Base-by-base conservation (phyloP, 2,113 vertebrate species). In the Camelus bactrianus region DNA sequence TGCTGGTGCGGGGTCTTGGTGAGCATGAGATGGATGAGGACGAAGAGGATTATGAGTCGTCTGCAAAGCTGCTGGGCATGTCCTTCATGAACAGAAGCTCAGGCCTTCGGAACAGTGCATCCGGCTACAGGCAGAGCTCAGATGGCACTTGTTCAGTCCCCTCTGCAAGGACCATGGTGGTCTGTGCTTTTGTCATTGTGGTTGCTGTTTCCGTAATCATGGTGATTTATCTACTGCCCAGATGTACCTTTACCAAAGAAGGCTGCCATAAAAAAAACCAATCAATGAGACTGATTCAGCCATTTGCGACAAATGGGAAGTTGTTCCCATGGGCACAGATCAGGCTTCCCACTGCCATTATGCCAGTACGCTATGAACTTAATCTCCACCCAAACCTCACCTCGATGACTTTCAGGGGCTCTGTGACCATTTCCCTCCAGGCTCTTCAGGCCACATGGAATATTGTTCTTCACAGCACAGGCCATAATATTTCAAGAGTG, bases 81-180 rank as follows among this genome's bases (percentile, higher is more conserved):
- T 99, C 99, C 12, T 99, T 99, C 97, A 99, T 99, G 99, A 99
- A 99, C 98, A 99, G 99, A 90, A 99, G 99, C 97, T 98, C 99
- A 2, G 98, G 98, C 96, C 98, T 99, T 48, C 99, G 99, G 72
- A 98, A 98, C 91, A 98, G 86, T 85, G 94, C 98, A n/a, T 93
- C 99, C 4, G 97, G 98, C 94, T 99, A 99, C 89, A 98, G 99
- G 67, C 99, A 99, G 96, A 97, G 97, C 97, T 89, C 98, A 52
- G 97, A 97, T 2, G 98, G 98, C 73, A 98, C 98, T 0, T 99
- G 99, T 97, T 98, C 98, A 0, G 72, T 98, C 54, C 99, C 99
- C 32, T 99, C 99, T 58, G 96, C 92, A 1, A 99, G 98, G 93
- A 99, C 99, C 86, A 76, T 99, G 94, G 98, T 98, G 58, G 98